Conservation (phyloP, 2,113 vertebrate species). For the Oryzias celebensis region DNA sequence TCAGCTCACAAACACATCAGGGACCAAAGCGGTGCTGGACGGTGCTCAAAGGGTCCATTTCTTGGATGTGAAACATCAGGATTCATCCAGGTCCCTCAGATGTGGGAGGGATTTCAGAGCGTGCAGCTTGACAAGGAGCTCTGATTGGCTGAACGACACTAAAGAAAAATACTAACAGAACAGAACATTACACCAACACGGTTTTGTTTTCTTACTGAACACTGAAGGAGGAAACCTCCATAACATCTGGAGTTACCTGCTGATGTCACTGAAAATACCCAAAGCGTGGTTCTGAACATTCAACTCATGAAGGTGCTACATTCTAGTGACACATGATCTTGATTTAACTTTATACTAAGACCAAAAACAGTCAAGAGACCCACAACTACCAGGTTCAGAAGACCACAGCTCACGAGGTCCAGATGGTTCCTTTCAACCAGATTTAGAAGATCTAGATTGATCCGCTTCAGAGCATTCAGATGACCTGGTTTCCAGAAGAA, state of each 20-base stretch:
- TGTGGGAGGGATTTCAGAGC: not conserved
- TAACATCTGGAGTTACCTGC: not conserved
- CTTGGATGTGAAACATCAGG: not conserved
- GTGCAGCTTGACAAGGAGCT: not conserved
- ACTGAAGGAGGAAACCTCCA: not conserved
- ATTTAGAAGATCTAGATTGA: not conserved
- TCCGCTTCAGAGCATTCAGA: not conserved
- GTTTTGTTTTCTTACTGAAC: conserved; percentile 10
- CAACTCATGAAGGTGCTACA: not conserved
- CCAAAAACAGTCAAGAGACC: not conserved
- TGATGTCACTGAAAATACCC: not conserved
- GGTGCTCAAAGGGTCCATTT: not conserved
- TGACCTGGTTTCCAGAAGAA: not conserved
- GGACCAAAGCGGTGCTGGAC: conserved; percentile 36
- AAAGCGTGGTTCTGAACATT: not conserved
- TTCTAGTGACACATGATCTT: not conserved
- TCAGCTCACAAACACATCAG: not conserved
- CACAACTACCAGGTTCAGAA: rapidly evolving
- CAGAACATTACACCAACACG: not conserved
- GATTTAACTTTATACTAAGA: not conserved
- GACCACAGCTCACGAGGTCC: not conserved
- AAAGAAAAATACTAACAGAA: not conserved
- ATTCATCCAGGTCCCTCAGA: not conserved
- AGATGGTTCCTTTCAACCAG: rapidly evolving
- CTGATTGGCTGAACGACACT: conserved; percentile 32